These are phyloP conservation scores for Brevimyrus niger DNA, from an alignment of 2,113 vertebrate genomes.

Conservation along the genomic window DNA sequence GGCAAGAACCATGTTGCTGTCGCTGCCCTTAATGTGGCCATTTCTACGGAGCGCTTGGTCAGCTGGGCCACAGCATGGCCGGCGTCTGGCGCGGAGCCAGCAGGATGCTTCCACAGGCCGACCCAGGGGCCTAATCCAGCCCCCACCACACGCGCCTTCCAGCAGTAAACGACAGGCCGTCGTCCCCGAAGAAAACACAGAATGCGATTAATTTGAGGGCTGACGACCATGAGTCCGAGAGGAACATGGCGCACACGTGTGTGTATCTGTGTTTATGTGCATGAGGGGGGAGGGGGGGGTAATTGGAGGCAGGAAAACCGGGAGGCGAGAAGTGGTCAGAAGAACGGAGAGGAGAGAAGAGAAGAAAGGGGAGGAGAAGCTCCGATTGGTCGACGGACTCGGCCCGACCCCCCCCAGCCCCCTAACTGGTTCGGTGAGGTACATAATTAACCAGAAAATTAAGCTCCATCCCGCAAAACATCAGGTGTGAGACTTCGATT, in stretches of 20 bases:
- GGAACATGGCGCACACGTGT: not conserved
- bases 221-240: not conserved
- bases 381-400: too few relatives aligned
- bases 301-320: not conserved
- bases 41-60: not conserved
- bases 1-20: not conserved
- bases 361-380: too few relatives aligned
- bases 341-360: not conserved
- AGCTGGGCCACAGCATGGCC: not conserved
- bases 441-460: not conserved
- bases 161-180: not conserved
- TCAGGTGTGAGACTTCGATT: not conserved
- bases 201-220: not conserved
- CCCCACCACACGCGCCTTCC: not conserved
- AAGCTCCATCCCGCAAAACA: not conserved
- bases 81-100: not conserved
- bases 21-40: not conserved
- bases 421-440: not conserved
- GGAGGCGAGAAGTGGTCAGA: not conserved
- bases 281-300: not conserved
- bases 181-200: not conserved
- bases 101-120: constrained; percentile 6
- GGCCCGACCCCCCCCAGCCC: too few relatives aligned
- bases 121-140: not conserved
- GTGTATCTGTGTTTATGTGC: not conserved